Evolutionary conservation across 2,888 invertebrate genomes (phyloP).

Genomic region (Pseudococcus viburni): DNA sequence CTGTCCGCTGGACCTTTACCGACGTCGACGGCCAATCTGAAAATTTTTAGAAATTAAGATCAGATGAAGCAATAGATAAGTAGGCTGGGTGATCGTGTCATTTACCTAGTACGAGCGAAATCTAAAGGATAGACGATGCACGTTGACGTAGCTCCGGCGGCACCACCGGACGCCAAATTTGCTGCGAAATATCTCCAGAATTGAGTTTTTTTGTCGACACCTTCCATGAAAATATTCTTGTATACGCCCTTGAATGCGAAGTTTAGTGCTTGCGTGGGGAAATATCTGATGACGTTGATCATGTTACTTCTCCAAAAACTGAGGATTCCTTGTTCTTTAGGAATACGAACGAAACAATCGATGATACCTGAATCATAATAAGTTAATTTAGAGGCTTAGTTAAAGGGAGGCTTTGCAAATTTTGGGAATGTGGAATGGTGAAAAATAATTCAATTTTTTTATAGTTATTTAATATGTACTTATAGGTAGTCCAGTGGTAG

Average conservation of each 20-base stretch:
- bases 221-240: slow-evolving; percentile 80
- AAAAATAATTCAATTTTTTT: no score
- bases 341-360: slow-evolving; percentile 79
- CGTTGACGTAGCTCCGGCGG: slow-evolving; percentile 83
- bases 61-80: background rate
- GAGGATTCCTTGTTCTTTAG: slow-evolving; percentile 78
- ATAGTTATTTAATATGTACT: no score
- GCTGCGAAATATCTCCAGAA: slow-evolving; percentile 81
- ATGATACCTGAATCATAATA: slow-evolving; percentile 75
- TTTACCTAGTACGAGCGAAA: slow-evolving; percentile 81
- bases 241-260: slow-evolving; percentile 86
- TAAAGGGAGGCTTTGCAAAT: no score
- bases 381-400: slow-evolving; percentile 47
- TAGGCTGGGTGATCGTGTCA: background rate
- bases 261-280: slow-evolving; percentile 84
- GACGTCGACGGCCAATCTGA: slow-evolving; percentile 83
- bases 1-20: slow-evolving; percentile 86
- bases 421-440: no score
- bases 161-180: slow-evolving; percentile 84
- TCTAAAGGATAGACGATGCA: slow-evolving; percentile 85
- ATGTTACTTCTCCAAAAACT: slow-evolving; percentile 85
- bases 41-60: background rate
- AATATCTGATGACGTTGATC: slow-evolving; percentile 84
- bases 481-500: no score
- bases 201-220: slow-evolving; percentile 81